These are phyloP conservation scores for Steinernema feltiae DNA, from an alignment of 1,140 invertebrate species.

Conservation along the genomic window DNA sequence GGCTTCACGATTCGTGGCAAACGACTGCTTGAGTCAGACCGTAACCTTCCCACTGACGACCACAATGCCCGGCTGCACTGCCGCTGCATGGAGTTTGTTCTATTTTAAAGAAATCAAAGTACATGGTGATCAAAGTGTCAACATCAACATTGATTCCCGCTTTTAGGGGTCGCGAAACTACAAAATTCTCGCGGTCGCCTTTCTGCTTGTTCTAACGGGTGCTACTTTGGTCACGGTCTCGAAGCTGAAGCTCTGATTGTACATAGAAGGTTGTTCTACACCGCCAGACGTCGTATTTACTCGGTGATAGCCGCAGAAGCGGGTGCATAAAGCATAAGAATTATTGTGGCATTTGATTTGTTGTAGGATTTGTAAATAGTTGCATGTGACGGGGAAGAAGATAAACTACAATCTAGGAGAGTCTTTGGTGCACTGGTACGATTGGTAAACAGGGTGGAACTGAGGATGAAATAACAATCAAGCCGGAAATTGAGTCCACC, in stretches of 20 bases:
- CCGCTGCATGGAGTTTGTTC: slow-evolving; percentile 33
- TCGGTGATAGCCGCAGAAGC: background rate
- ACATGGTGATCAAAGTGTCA: background rate
- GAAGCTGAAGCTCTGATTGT: background rate
- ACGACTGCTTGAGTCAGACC: slow-evolving; percentile 28
- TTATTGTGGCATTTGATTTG: background rate
- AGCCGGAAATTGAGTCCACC: no score
- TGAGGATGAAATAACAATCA: no score
- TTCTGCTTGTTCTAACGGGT: background rate
- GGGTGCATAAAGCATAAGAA: background rate
- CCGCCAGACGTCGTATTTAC: background rate
- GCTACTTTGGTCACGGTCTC: background rate
- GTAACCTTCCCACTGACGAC: slow-evolving; percentile 38
- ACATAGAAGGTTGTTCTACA: background rate
- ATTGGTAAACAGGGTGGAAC: no score
- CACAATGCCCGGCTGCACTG: slow-evolving; percentile 33
- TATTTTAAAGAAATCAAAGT: slow-evolving; percentile 39
- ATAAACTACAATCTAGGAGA: no score
- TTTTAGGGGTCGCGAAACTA: background rate
- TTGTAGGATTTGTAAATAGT: background rate
- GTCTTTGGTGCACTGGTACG: no score
- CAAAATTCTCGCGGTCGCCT: background rate
- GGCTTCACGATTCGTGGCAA: slow-evolving; percentile 32
- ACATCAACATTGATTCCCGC: background rate
- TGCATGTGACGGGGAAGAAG: no score